Evolutionary conservation across 2,888 invertebrate genomes (phyloP), one percentile per base, ranked within the genome.

Genomic region (Patella ulyssiponensis): DNA sequence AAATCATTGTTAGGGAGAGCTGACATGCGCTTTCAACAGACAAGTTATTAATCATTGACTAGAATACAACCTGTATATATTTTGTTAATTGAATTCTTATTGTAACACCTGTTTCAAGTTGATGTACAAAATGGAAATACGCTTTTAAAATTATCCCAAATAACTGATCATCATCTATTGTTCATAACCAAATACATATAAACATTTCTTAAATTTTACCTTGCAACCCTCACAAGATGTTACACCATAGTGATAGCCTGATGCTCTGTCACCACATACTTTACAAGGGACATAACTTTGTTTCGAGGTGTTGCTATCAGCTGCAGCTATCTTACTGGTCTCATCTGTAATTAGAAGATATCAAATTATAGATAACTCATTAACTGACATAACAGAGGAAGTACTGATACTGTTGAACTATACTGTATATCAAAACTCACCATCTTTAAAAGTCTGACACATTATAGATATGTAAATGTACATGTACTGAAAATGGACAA

Each of bases 181-280:
- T 44, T 44, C 44, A 9, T 44, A 1, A 44, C 9, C 44, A 44
- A 44, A 9, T 1, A 44, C 44, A 44, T 44, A 64, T 4, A 64
- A 11, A 5, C 0, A 12, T 1, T 17, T 56, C 1, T 64, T 5
- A 5, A n/a, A 69, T 89, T 92, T 93, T 93, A 98, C 98, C 95
- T 98, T 98, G 93, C 98, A 98, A 85, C 98, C 98, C 93, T 98
- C 98, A 93, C 98, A 98, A 84, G 97, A 97, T 82, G 98, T 98
- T 86, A 98, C 98, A 76, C 98, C 98, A 94, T 98, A 98, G 93
- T 98, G 98, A 93, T 98, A 98, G 74, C 97, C 97, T 51, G 96
- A 96, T 54, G 97, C 96, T 90, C 97, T 96, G 93, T 98, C 98
- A 71, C 98, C 98, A 93, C 98, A 98, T 86, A 98, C 98, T 92